phyloP scores from a whole-genome alignment of 2,797 vertebrate genomes.

The Synaphobranchus kaupii region DNA sequence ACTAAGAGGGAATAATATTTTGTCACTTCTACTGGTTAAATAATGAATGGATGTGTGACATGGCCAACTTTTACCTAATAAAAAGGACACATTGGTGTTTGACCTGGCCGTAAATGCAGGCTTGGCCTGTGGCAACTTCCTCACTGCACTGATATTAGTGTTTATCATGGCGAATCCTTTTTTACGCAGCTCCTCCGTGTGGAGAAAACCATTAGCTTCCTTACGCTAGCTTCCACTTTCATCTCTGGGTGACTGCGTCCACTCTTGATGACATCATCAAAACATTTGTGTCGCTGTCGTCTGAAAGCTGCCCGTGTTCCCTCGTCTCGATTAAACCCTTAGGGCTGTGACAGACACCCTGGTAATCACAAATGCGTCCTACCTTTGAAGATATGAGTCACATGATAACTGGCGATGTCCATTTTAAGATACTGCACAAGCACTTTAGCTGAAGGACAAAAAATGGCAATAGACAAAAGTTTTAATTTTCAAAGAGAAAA shows the following conservation, averaged over 20 bases:
- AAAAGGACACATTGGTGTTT: not conserved
- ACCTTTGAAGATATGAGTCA: not conserved
- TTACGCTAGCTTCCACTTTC: not conserved
- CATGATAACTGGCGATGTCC: not conserved
- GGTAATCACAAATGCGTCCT: not conserved
- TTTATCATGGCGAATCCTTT: not conserved
- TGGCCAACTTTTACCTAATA: not conserved
- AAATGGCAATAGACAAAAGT: constrained; percentile 38
- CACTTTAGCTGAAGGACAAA: not conserved
- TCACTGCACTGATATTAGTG: not conserved
- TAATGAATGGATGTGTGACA: not conserved
- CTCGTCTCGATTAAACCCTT: not conserved
- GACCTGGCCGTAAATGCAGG: not conserved
- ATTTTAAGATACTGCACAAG: not conserved
- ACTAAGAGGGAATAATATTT: not conserved
- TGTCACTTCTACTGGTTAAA: not conserved
- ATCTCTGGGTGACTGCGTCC: not conserved
- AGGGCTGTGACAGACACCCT: not conserved
- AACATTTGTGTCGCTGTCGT: not conserved
- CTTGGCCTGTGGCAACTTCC: not conserved
- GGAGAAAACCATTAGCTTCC: not conserved
- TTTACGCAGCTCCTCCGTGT: not conserved
- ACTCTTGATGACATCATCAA: not conserved
- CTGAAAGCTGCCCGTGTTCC: not conserved
- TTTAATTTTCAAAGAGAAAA: constrained; percentile 58